Conservation (phyloP, 2,797 vertebrate species). For the Thripadectes ignobilis region DNA sequence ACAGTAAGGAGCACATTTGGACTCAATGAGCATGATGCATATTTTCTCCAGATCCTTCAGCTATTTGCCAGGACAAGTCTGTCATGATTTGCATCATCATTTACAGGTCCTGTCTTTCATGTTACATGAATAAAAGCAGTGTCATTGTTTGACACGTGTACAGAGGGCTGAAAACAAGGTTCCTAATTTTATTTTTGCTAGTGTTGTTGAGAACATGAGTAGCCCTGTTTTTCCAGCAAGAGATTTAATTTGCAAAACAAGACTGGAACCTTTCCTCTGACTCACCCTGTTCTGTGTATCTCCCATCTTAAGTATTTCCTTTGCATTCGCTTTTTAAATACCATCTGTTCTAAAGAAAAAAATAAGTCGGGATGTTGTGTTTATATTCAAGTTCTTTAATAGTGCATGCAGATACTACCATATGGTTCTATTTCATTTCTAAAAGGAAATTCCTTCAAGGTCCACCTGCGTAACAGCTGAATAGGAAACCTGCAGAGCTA, state of each 20-base stretch:
- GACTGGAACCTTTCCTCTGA: not conserved
- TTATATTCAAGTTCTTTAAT: constrained; percentile 12
- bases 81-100: not conserved
- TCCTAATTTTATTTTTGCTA: not conserved
- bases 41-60: not conserved
- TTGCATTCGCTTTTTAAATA: not conserved
- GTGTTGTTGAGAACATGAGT: not conserved
- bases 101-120: not conserved
- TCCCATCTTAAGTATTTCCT: constrained; percentile 15
- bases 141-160: not conserved
- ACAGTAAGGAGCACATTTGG: not conserved
- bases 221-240: not conserved
- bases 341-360: constrained; percentile 41
- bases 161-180: not conserved
- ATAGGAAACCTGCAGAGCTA: constrained; percentile 41
- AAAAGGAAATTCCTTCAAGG: constrained; percentile 54
- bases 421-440: constrained; percentile 40
- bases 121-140: not conserved
- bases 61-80: not conserved
- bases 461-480: constrained; percentile 62
- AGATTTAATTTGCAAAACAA: constrained; percentile 12
- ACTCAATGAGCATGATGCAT: not conserved
- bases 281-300: not conserved
- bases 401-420: not conserved
- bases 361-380: constrained; percentile 4